Percentiles rank a stretch among this genome's conserved stretches.
These are phyloP conservation scores for Neolamprologus sp. DNA, from an alignment of 2,113 vertebrate genomes.

Conservation along the genomic window DNA sequence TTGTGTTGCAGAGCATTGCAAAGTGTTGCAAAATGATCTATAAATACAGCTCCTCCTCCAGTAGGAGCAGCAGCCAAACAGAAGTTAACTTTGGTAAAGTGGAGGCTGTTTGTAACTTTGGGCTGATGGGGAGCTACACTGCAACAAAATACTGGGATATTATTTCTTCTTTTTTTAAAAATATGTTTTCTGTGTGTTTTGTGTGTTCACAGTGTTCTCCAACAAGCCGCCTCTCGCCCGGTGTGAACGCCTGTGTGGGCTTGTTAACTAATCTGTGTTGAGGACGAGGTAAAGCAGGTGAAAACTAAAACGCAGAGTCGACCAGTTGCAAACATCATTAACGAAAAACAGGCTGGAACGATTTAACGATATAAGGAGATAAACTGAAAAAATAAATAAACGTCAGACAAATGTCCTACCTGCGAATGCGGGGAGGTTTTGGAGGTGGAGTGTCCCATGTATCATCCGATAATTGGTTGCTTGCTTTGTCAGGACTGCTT, in stretches of 20 bases:
- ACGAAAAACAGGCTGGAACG: background rate
- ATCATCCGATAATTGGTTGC: slow-evolving; percentile 75
- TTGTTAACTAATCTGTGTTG: background rate
- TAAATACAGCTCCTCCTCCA: slow-evolving; percentile 21
- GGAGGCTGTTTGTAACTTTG: background rate
- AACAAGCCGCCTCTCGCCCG: background rate
- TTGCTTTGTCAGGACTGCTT: slow-evolving; percentile 78
- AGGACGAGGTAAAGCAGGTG: background rate
- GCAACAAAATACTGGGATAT: background rate
- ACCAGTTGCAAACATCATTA: background rate
- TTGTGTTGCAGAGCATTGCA: slow-evolving; percentile 17
- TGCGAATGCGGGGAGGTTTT: slow-evolving; percentile 91
- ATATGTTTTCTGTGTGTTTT: background rate
- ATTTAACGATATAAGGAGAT: background rate
- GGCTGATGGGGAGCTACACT: background rate
- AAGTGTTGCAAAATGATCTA: slow-evolving; percentile 33
- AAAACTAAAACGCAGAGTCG: background rate
- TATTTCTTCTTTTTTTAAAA: fast-evolving
- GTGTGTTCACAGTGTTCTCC: background rate
- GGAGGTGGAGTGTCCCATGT: slow-evolving; percentile 91
- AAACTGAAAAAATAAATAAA: background rate
- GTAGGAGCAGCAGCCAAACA: background rate
- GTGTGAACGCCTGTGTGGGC: background rate
- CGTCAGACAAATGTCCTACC: slow-evolving; percentile 59
- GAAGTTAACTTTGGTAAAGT: slow-evolving; percentile 6